These are phyloP conservation scores for Ceratosolen fusciceps DNA, from an alignment of 1,140 invertebrate species.

Conservation along the genomic window DNA sequence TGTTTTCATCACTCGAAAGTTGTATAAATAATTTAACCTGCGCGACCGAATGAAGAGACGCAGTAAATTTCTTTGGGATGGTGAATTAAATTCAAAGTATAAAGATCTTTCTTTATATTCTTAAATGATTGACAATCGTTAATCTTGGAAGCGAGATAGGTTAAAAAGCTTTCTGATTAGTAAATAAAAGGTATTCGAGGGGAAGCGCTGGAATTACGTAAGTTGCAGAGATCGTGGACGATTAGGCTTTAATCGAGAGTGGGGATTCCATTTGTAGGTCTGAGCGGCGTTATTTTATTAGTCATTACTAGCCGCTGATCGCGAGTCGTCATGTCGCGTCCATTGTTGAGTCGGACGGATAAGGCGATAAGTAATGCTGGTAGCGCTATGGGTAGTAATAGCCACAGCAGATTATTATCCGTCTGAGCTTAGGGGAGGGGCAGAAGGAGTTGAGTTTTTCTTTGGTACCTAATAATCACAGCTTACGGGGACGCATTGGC, in stretches of 20 bases:
- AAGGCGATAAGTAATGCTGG: not conserved
- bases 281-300: too few relatives aligned
- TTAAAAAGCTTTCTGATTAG: not conserved
- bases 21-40: too few relatives aligned
- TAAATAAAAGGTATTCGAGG: not conserved
- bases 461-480: not conserved
- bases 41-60: too few relatives aligned
- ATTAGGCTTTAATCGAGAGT: not conserved
- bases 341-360: too few relatives aligned
- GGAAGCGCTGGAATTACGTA: not conserved
- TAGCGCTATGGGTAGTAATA: not conserved
- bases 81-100: too few relatives aligned
- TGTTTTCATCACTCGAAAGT: too few relatives aligned
- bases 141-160: too few relatives aligned
- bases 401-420: not conserved
- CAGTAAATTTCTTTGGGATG: too few relatives aligned
- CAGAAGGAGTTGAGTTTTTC: too few relatives aligned
- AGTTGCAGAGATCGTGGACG: not conserved
- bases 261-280: not conserved
- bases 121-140: too few relatives aligned
- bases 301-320: not conserved
- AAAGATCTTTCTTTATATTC: too few relatives aligned
- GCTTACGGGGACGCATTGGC: not conserved
- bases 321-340: not conserved
- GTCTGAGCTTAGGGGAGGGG: not conserved